Evolutionary conservation across 2,113 vertebrate genomes (phyloP).

Genomic region (Leptobrachium leishanense): DNA sequence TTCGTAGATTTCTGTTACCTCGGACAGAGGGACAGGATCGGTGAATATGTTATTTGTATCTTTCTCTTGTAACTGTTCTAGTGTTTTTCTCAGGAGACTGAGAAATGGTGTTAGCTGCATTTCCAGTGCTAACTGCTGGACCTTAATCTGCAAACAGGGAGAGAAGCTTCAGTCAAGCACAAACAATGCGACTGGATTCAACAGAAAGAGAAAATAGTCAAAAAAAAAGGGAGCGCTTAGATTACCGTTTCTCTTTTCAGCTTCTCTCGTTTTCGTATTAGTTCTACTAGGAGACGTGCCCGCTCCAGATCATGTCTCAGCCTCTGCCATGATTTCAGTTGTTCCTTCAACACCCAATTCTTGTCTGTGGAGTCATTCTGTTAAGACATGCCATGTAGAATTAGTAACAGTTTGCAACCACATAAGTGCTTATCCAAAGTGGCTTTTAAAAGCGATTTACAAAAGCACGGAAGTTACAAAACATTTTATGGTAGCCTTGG

Average conservation of each 20-base stretch:
- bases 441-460: too few relatives aligned
- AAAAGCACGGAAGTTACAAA: too few relatives aligned
- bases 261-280: constrained; percentile 97
- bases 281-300: constrained; percentile 91
- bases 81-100: constrained; percentile 87
- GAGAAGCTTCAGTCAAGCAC: not conserved
- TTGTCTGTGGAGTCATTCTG: constrained; percentile 94
- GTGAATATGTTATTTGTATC: constrained; percentile 97
- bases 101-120: constrained; percentile 96
- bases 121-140: constrained; percentile 94
- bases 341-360: constrained; percentile 90
- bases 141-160: constrained; percentile 81
- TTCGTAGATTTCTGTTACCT: constrained; percentile 90
- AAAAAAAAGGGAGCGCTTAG: not conserved
- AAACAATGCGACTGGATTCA: not conserved
- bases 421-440: too few relatives aligned
- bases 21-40: constrained; percentile 92
- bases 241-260: constrained; percentile 96
- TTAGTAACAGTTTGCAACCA: too few relatives aligned
- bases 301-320: constrained; percentile 95
- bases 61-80: constrained; percentile 95
- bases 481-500: too few relatives aligned
- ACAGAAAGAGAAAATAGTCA: not conserved
- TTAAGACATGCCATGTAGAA: constrained; percentile 41
- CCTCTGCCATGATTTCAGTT: constrained; percentile 97